Conservation (phyloP, 2,113 vertebrate genomes). For the Tauraco erythrolophus region DNA sequence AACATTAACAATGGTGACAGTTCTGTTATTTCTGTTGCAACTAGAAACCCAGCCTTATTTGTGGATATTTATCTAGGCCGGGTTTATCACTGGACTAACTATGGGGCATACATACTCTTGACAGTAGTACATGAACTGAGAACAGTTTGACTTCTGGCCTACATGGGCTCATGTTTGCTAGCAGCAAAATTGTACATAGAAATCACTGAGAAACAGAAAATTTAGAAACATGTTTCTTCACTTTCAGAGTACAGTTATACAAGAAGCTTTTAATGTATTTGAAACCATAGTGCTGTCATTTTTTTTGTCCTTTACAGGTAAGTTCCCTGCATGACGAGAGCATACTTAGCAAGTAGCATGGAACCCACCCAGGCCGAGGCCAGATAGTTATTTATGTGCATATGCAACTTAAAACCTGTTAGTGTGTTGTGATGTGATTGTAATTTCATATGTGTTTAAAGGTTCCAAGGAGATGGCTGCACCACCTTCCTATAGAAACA, state of each 20-base stretch:
- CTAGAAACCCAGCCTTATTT: not conserved
- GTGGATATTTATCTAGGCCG: not conserved
- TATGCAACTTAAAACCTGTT: not conserved
- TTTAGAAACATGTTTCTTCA: not conserved
- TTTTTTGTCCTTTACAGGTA: not conserved
- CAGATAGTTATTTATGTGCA: not conserved
- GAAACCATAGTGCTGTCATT: not conserved
- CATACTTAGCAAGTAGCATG: not conserved
- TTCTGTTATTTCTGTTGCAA: not conserved
- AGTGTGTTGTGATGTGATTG: not conserved
- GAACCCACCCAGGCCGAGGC: not conserved
- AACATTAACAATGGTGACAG: not conserved
- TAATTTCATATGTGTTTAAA: not conserved
- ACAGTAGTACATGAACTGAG: not conserved
- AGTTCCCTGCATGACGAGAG: not conserved
- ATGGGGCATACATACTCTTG: not conserved
- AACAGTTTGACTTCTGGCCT: not conserved
- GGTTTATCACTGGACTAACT: not conserved
- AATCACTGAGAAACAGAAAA: not conserved
- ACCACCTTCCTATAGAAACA: not conserved
- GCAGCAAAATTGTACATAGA: not conserved
- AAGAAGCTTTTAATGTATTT: not conserved
- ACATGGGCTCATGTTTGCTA: not conserved
- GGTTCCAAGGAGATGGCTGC: not conserved
- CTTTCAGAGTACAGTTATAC: not conserved